Conservation (phyloP, 2,113 vertebrate genomes). For the Odontesthes bonariensis region DNA sequence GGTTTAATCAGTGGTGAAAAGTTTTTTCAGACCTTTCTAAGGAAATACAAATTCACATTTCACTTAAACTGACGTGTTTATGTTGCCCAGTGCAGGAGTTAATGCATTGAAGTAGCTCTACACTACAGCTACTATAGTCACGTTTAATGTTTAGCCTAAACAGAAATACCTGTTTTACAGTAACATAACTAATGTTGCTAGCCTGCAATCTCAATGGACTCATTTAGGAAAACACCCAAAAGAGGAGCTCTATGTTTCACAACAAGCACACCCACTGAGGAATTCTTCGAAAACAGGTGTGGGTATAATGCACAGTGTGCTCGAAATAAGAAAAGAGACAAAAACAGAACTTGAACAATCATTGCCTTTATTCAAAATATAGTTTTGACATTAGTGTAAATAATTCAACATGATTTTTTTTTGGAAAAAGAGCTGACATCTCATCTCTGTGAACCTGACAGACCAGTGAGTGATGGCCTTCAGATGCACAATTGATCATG, state of each 20-base stretch:
- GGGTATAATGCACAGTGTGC: background rate
- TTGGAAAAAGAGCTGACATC: background rate
- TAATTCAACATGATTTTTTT: background rate
- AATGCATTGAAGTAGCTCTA: too few species aligned
- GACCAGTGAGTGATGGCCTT: constrained; percentile 50
- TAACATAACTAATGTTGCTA: background rate
- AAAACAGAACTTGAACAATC: background rate
- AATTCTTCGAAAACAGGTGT: background rate
- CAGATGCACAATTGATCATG: constrained; percentile 15
- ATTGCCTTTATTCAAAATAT: constrained; percentile 54
- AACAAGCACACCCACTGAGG: background rate
- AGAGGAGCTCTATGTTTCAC: background rate
- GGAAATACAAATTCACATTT: background rate
- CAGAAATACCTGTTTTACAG: background rate
- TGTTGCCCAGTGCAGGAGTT: background rate
- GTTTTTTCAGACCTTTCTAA: background rate
- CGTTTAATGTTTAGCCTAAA: background rate
- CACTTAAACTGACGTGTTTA: background rate
- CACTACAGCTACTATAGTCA: background rate
- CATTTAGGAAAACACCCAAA: background rate
- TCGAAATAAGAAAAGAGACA: background rate
- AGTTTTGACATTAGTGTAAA: constrained; percentile 4
- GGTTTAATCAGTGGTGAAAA: background rate
- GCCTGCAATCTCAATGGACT: background rate
- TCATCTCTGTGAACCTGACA: constrained; percentile 8